These are phyloP conservation scores for Apodemia hepburni DNA, from an alignment of 2,888 invertebrate species.

Conservation along the genomic window DNA sequence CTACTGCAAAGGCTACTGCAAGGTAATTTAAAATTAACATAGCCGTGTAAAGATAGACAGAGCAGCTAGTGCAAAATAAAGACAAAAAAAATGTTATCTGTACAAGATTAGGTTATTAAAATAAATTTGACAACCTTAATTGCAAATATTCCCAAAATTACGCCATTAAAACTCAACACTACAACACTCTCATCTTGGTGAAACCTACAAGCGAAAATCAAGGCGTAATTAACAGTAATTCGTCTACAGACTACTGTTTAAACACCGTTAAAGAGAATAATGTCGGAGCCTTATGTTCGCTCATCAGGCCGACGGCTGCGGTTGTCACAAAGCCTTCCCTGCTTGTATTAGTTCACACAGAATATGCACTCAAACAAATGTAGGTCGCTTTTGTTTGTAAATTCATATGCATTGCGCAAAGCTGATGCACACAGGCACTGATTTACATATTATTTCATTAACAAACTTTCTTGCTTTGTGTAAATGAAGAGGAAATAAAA, in stretches of 20 bases:
- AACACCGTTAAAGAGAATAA: constrained; percentile 13
- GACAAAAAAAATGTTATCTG: too few species aligned
- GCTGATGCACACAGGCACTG: constrained; percentile 2
- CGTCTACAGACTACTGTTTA: constrained; percentile 13
- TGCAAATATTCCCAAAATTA: neutral
- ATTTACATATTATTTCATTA: constrained; percentile 14
- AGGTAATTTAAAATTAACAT: too few species aligned
- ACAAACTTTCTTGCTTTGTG: constrained; percentile 11
- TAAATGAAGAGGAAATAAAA: neutral
- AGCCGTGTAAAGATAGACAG: too few species aligned
- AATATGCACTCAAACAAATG: constrained; percentile 17
- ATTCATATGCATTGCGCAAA: constrained; percentile 13
- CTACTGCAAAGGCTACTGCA: too few species aligned
- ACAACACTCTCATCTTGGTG: neutral
- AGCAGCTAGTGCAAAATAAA: too few species aligned
- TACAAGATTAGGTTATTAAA: too few species aligned
- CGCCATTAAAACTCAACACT: neutral
- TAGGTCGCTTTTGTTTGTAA: constrained; percentile 15
- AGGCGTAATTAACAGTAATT: constrained; percentile 14
- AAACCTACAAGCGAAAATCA: neutral
- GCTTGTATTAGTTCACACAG: constrained; percentile 20
- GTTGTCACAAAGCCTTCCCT: constrained; percentile 16
- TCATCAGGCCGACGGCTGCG: constrained; percentile 13
- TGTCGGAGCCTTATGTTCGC: constrained; percentile 12
- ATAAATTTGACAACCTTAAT: neutral